Evolutionary conservation across 1,140 invertebrate genomes (phyloP).

Genomic region (Ridgeia piscesae): DNA sequence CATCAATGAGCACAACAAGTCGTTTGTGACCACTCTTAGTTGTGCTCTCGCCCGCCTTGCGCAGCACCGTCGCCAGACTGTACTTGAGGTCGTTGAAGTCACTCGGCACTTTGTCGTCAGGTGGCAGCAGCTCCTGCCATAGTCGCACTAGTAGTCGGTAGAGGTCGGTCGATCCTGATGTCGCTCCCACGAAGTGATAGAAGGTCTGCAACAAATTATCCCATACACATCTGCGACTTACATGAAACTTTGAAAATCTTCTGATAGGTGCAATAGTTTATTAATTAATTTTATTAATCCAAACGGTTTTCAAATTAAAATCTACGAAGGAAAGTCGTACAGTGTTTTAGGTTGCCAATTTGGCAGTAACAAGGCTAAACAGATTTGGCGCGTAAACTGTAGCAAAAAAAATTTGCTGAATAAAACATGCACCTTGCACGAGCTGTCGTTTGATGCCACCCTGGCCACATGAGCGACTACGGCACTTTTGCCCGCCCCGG

Average conservation of each 20-base stretch:
- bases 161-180: constrained; percentile 22
- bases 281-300: too few relatives aligned
- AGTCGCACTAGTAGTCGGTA: neutral
- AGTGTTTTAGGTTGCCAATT: too few relatives aligned
- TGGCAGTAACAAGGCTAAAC: too few relatives aligned
- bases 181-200: constrained; percentile 28
- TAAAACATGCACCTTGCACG: too few relatives aligned
- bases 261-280: too few relatives aligned
- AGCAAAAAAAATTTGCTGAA: too few relatives aligned
- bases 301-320: too few relatives aligned
- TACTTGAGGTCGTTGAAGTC: neutral
- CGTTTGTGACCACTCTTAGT: neutral
- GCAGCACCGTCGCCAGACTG: neutral
- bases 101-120: neutral
- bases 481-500: constrained; percentile 39
- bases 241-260: neutral
- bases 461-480: constrained; percentile 33
- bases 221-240: neutral
- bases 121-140: neutral
- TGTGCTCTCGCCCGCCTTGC: neutral
- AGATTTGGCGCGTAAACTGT: too few relatives aligned
- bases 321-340: too few relatives aligned
- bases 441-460: neutral
- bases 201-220: constrained; percentile 8
- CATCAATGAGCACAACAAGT: constrained; percentile 26